Conservation (phyloP, 2,797 vertebrate genomes). For the Poecile montanus region DNA sequence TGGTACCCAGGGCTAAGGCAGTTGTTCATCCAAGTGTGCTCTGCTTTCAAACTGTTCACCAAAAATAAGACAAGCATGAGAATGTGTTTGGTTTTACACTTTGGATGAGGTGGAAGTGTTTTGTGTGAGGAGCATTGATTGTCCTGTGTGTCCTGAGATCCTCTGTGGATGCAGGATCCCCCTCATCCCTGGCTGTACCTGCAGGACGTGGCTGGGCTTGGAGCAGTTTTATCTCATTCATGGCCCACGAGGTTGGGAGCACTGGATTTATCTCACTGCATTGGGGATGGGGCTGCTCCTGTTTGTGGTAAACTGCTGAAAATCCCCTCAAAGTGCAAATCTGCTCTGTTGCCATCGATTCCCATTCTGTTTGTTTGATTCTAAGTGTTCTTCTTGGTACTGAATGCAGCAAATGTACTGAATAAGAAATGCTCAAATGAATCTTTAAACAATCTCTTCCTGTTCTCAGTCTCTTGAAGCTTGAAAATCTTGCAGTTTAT, state of each 20-base stretch:
- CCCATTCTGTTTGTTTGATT: not conserved
- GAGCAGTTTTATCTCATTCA: not conserved
- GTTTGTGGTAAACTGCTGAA: not conserved
- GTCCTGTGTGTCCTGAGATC: not conserved
- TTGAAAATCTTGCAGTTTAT: conserved; percentile 51
- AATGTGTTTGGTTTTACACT: not conserved
- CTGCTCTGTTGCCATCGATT: not conserved
- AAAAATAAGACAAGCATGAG: not conserved
- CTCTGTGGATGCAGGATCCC: not conserved
- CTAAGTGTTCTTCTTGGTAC: conserved; percentile 1
- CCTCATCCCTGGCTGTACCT: not conserved
- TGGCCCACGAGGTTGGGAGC: not conserved
- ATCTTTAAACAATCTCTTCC: conserved; percentile 10
- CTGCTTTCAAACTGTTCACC: not conserved
- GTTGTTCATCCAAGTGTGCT: not conserved
- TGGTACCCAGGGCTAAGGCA: not conserved
- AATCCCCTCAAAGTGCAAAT: not conserved
- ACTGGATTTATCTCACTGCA: not conserved
- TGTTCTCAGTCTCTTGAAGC: conserved; percentile 17
- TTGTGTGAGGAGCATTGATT: not conserved
- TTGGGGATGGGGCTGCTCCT: not conserved
- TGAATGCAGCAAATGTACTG: not conserved
- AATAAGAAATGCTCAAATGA: conserved; percentile 11
- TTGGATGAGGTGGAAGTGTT: not conserved
- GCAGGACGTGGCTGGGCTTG: not conserved